Evolutionary conservation across 2,113 vertebrate species (phyloP), one percentile per base, ranked within the genome.

Genomic region (Apodemus sylvaticus): DNA sequence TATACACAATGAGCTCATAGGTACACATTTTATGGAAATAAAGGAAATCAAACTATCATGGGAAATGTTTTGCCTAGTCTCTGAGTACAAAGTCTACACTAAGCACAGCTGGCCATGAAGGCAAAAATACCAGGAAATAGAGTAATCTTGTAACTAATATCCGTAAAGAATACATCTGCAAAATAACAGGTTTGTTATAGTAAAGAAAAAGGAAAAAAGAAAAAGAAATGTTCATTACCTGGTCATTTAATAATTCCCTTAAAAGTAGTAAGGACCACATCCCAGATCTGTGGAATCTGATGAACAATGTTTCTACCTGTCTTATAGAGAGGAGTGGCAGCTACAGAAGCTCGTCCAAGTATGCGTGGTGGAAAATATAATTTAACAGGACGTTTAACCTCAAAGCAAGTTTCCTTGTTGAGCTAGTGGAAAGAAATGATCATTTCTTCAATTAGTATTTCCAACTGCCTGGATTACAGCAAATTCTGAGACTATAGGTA

Each of bases 111-210:
- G 90, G 91, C 76, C 86, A 98, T 96, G 53, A 94, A 94, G 92
- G 92, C 97, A 96, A 98, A 97, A 98, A 98, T 97, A 53, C 31
- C 93, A 91, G 45, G 39, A 98, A 98, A 98, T 36, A 97, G 93
- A 96, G 89, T 94, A 94, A 94, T 1, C 0, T 0, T 58, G 66
- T 29, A 92, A 29, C 51, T 91, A 97, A 96, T 93, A 90, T 92
- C 90, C 95, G 4, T 81, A 94, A 48, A 77, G 29, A 95, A 39
- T 70, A 92, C 5, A 39, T 26, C 36, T 53, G 13, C 26, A 68
- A 68, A 68, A 68, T 16, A 36, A 51, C 92, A 55, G 0, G 31
- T 91, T 93, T 93, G 87, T 62, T 92, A 42, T 17, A 87, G 34
- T 89, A 82, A 95, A 51, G 73, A 79, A 89, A 42, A 86, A 64